A percentile compares a stretch with the other conserved stretches of the same genome.
Evolutionary conservation across 2,888 invertebrate genomes (phyloP).

Genomic region (Opisthograptis luteolata): DNA sequence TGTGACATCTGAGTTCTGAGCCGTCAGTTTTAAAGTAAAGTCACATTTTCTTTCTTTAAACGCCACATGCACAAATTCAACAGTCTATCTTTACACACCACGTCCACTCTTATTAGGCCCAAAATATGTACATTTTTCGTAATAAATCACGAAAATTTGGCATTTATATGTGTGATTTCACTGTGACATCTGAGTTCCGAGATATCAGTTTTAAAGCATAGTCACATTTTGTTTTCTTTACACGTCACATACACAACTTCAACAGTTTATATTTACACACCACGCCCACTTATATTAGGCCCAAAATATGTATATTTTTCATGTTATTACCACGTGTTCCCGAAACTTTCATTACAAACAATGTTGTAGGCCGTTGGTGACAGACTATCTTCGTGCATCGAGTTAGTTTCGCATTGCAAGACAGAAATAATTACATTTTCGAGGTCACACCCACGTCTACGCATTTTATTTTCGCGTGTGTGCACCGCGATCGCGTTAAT

Average conservation of each 20-base stretch:
- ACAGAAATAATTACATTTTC: conserved; percentile 71
- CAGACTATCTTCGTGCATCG: conserved; percentile 45
- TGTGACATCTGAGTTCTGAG: too few species aligned
- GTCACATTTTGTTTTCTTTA: too few species aligned
- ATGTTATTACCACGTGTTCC: conserved; percentile 20
- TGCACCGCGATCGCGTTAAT: conserved; percentile 33
- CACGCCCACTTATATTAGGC: conserved; percentile 20
- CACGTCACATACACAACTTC: neutral
- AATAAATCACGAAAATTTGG: too few species aligned
- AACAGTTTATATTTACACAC: neutral
- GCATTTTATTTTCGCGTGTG: conserved; percentile 40
- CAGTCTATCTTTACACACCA: too few species aligned
- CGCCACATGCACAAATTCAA: too few species aligned
- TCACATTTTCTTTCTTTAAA: too few species aligned
- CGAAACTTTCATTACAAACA: conserved; percentile 24
- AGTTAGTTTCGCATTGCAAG: conserved; percentile 46
- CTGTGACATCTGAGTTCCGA: too few species aligned
- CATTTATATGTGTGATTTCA: too few species aligned
- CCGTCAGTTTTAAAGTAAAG: too few species aligned
- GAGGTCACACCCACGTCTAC: conserved; percentile 69
- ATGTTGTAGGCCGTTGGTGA: conserved; percentile 40
- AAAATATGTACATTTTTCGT: too few species aligned
- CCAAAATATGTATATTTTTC: conserved; percentile 5
- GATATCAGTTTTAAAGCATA: too few species aligned
- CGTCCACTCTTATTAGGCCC: too few species aligned